Evolutionary conservation across 2,888 invertebrate species (phyloP).

Genomic region (Heterodera filipjevi): DNA sequence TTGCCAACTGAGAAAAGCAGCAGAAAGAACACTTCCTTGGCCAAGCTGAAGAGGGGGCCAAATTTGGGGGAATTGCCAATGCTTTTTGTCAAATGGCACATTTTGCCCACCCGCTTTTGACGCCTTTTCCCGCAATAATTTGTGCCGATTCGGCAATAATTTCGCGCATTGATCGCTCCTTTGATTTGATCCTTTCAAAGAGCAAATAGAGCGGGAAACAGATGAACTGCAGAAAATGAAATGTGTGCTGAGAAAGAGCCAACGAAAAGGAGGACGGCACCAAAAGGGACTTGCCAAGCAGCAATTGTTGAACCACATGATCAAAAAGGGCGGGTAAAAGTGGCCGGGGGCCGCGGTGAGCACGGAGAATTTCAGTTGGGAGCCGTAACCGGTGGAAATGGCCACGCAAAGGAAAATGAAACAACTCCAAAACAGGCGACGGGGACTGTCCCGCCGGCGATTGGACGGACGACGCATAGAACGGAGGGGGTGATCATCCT

Average conservation of each 20-base stretch:
- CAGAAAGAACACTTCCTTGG: constrained; percentile 19
- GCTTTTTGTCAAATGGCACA: not conserved
- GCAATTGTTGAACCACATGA: constrained; percentile 31
- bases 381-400: constrained; percentile 24
- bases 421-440: constrained; percentile 14
- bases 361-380: constrained; percentile 24
- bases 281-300: constrained; percentile 17
- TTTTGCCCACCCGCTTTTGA: not conserved
- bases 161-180: not conserved
- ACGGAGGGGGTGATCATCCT: not conserved
- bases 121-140: not conserved
- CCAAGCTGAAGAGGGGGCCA: not conserved
- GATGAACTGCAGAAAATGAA: not conserved
- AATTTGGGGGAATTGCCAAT: not conserved
- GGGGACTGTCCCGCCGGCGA: not conserved
- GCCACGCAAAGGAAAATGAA: constrained; percentile 18
- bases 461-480: not conserved
- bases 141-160: not conserved
- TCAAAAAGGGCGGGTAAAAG: constrained; percentile 21
- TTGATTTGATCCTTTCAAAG: not conserved
- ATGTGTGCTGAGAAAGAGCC: not conserved
- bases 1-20: constrained; percentile 14
- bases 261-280: not conserved
- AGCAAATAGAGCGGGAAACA: constrained; percentile 14
- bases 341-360: constrained; percentile 6